Evolutionary conservation across 2,888 invertebrate genomes (phyloP).

Genomic region (Lepeophtheirus nordmannii): DNA sequence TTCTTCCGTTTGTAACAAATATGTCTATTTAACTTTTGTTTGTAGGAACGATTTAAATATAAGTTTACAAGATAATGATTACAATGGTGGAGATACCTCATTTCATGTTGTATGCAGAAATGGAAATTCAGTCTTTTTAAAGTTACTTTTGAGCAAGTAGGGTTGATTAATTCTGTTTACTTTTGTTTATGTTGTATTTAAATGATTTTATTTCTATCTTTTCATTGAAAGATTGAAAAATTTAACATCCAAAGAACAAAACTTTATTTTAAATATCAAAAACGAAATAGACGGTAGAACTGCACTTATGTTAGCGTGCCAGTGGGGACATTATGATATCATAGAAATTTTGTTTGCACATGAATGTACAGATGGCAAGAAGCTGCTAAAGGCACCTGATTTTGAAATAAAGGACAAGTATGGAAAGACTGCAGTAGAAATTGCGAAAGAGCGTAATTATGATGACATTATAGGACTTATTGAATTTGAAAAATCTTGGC

Average conservation of each 20-base stretch:
- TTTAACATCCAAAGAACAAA: background rate
- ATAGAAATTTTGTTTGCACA: background rate
- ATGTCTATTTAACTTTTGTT: background rate
- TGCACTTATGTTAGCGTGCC: background rate
- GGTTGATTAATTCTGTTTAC: background rate
- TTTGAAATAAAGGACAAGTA: background rate
- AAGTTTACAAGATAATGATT: background rate
- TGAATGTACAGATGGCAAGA: background rate
- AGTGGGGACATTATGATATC: background rate
- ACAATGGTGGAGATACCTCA: background rate
- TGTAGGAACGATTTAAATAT: background rate
- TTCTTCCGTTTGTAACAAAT: background rate
- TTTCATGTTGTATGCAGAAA: background rate
- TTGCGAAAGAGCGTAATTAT: background rate
- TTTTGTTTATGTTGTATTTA: background rate
- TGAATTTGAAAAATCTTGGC: background rate
- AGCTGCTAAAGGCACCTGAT: background rate
- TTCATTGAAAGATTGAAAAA: background rate
- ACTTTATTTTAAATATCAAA: background rate
- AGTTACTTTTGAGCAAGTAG: background rate
- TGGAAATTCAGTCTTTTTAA: background rate
- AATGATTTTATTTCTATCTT: background rate
- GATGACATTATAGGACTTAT: background rate
- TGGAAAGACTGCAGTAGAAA: background rate
- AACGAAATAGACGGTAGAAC: background rate